Conservation (phyloP, 2,113 vertebrate species). For the Dasyurus viverrinus region DNA sequence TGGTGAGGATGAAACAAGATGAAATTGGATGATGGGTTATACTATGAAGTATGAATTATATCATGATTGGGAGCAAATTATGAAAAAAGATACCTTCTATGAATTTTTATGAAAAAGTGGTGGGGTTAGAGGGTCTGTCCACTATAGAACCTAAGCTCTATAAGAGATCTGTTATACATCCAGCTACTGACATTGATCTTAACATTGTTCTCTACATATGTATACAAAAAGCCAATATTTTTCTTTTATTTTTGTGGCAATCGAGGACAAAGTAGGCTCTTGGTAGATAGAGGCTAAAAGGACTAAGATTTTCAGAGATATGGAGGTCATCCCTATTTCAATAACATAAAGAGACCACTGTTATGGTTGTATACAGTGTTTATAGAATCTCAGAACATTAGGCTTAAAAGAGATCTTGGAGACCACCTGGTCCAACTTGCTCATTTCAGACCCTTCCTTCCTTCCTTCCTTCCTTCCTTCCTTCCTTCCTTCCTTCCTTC, state of each 20-base stretch:
- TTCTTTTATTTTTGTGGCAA: background rate
- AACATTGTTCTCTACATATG: background rate
- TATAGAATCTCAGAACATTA: background rate
- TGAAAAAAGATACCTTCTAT: background rate
- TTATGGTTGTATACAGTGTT: background rate
- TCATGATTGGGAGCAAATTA: background rate
- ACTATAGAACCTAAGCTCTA: background rate
- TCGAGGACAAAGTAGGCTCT: background rate
- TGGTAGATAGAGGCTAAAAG: background rate
- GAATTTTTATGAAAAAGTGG: background rate
- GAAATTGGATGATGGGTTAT: background rate
- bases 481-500: too few species aligned
- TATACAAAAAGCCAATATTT: background rate
- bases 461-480: too few species aligned
- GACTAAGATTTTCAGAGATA: background rate
- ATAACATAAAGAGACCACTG: background rate
- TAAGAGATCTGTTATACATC: background rate
- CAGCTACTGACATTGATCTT: background rate
- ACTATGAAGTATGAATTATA: conserved; percentile 2
- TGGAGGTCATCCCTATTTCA: background rate
- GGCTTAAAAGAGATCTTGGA: background rate
- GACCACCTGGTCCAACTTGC: background rate
- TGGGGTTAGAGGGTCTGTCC: background rate
- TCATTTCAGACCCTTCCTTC: background rate
- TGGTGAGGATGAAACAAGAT: conserved; percentile 25